A percentile compares a stretch with the other conserved stretches of the same genome.
Evolutionary conservation across 1,140 invertebrate species (phyloP).

Genomic region (Aphelenchoides besseyi): DNA sequence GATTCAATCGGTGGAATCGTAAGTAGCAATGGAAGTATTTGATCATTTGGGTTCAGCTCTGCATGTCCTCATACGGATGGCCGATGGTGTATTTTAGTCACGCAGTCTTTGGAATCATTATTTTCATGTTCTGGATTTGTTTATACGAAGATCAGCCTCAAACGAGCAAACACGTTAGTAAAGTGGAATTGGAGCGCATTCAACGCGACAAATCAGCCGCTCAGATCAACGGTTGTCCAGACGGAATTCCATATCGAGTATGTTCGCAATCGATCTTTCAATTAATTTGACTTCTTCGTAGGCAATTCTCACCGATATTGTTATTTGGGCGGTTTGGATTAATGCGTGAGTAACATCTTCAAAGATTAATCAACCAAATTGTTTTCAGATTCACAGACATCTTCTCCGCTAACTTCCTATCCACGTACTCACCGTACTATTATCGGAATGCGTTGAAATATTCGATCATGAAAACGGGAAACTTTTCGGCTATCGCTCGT

Average conservation of each 20-base stretch:
- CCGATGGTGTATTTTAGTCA: conserved; percentile 33
- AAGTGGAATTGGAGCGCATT: conserved; percentile 12
- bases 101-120: conserved; percentile 23
- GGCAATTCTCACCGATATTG: conserved; percentile 17
- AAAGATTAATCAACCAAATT: not conserved
- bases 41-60: conserved; percentile 9
- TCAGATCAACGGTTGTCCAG: conserved; percentile 3
- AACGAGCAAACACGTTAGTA: conserved; percentile 1
- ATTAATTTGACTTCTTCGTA: not conserved
- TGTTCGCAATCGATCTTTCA: not conserved
- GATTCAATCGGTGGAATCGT: conserved; percentile 26
- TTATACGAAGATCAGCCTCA: conserved; percentile 27
- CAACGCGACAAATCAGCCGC: conserved; percentile 2
- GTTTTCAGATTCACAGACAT: conserved; percentile 12
- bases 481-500: conserved; percentile 15
- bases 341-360: conserved; percentile 1
- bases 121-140: conserved; percentile 29
- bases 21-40: too few species aligned
- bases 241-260: conserved; percentile 3
- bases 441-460: conserved; percentile 5
- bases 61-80: conserved; percentile 34
- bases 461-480: conserved; percentile 10
- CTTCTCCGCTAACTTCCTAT: conserved; percentile 18
- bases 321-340: conserved; percentile 18
- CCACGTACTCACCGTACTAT: conserved; percentile 14